Base-by-base conservation (phyloP, 2,113 vertebrate genomes). In the Rhynchopsitta pachyrhyncha region DNA sequence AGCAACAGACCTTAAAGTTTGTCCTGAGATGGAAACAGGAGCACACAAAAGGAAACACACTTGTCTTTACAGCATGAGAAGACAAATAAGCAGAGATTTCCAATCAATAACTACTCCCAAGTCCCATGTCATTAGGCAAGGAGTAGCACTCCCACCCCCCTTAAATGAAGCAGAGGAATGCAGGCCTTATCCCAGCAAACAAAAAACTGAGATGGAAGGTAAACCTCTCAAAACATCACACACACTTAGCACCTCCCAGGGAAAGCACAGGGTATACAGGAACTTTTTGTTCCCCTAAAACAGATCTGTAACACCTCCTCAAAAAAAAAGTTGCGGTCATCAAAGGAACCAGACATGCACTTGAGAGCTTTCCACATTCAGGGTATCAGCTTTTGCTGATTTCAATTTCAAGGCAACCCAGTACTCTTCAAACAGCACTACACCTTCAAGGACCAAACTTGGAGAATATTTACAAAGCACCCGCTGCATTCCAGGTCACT, bases 271-370 rank as follows among this genome's bases (percentile, higher is more conserved):
- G 1, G 16, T 63, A 83, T 2, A 86, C 71, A 55, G 82, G 79
- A 83, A 68, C 86, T 47, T 96, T 82, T 84, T 93, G 94, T 90
- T 92, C 79, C 75, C 73, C 70, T 75, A 31, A 52, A 88, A 82
- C 8, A 76, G 70, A 93, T 13, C 75, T 27, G 16, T 31, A 88
- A 86, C 76, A 77, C 86, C 87, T 92, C 87, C 60, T 52, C 73
- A 28, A 42, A 25, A 63, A 91, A 52, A 23, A 52, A 20, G 73
- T 47, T 52, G 29, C 1, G 0, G 70, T 11, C 60, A 90, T 81
- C 93, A 90, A 92, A 95, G 78, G 82, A 29, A 23, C 24, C 44
- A 77, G 85, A 29, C 31, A 0, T 8, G 35, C 90, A 64, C 63
- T 89, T 7, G 50, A 79, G 90, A 82, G 90, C 53, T 59, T 28